Percentiles rank a stretch among this genome's conserved stretches.
phyloP scores from a whole-genome alignment of 2,797 vertebrate genomes.

The Perodicticus potto region DNA sequence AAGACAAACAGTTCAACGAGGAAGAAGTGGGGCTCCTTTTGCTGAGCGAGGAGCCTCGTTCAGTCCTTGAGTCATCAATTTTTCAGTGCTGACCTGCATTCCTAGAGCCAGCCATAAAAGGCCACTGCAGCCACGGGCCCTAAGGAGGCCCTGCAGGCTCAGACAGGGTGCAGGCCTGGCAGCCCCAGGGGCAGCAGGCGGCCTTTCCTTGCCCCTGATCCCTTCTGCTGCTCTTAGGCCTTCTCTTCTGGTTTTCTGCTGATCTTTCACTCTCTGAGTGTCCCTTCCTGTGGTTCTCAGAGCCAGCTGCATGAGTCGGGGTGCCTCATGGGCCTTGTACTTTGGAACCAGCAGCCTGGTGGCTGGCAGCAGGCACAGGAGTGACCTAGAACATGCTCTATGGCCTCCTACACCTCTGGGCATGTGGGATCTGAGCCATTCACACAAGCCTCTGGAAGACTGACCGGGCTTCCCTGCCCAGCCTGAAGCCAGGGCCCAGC shows the following conservation, averaged over 20 bases:
- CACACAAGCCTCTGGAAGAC: neutral
- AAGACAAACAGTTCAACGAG: neutral
- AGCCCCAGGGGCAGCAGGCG: neutral
- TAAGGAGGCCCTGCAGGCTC: neutral
- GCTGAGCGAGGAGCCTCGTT: neutral
- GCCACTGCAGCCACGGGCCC: neutral
- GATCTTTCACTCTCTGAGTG: neutral
- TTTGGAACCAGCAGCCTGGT: neutral
- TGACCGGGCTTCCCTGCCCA: neutral
- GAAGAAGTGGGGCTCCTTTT: neutral
- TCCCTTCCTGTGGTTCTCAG: neutral
- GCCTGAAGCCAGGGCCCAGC: neutral
- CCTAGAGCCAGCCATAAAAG: conserved; percentile 27
- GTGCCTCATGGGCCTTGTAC: neutral
- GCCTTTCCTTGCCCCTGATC: neutral
- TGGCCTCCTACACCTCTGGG: neutral
- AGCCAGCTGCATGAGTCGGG: neutral
- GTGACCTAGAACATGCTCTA: neutral
- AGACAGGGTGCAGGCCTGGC: neutral
- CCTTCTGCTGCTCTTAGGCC: neutral
- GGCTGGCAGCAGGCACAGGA: neutral
- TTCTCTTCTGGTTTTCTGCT: neutral
- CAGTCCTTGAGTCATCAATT: conserved; percentile 19
- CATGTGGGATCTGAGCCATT: too few relatives aligned
- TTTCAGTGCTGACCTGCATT: neutral